Conservation (phyloP, 1,140 invertebrate genomes). For the Drosophila nasuta region DNA sequence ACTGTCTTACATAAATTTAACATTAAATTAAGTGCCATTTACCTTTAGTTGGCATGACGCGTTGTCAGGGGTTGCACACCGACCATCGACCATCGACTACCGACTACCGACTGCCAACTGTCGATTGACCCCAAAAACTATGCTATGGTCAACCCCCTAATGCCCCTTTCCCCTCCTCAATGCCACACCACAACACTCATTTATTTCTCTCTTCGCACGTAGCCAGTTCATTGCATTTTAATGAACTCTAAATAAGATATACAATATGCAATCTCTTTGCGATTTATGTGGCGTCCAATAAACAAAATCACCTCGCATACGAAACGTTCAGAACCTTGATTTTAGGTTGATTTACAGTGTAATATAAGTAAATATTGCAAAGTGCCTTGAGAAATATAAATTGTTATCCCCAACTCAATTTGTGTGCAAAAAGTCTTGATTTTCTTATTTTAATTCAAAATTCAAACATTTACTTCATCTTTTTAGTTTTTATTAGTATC, state of each 20-base stretch:
- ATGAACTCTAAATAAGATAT: slow-evolving; percentile 57
- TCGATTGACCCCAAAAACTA: slow-evolving; percentile 38
- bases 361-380: no score
- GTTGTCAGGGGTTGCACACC: slow-evolving; percentile 45
- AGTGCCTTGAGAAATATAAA: background rate
- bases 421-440: no score
- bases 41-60: slow-evolving; percentile 25
- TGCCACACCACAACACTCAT: background rate
- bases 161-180: background rate
- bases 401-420: no score
- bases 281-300: slow-evolving; percentile 26
- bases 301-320: slow-evolving; percentile 14
- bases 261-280: slow-evolving; percentile 36
- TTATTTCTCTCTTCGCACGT: slow-evolving; percentile 20
- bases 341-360: background rate
- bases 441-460: no score
- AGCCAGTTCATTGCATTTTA: slow-evolving; percentile 78
- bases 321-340: background rate
- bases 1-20: slow-evolving; percentile 78
- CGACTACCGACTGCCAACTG: background rate
- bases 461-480: no score
- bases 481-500: no score
- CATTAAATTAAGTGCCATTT: slow-evolving; percentile 79
- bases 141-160: background rate
- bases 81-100: background rate